Evolutionary conservation across 1,140 invertebrate genomes (phyloP).

Genomic region (Heliconius eleuchia): DNA sequence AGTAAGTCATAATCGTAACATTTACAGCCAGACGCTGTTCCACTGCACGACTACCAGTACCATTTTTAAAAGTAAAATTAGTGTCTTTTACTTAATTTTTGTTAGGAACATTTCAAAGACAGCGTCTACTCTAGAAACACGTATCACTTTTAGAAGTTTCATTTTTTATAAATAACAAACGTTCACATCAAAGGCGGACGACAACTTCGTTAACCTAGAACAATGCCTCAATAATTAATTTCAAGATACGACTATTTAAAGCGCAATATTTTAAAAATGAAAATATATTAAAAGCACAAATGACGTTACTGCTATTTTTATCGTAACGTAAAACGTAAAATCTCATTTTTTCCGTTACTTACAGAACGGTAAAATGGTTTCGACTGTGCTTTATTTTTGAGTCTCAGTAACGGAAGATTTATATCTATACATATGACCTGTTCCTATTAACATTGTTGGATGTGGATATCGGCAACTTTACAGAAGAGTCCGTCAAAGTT

Average conservation of each 20-base stretch:
- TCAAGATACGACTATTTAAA: constrained; percentile 9
- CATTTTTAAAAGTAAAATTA: not conserved
- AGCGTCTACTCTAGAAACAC: not conserved
- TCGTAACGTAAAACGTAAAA: not conserved
- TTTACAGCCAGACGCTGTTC: too few relatives aligned
- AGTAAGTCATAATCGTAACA: too few relatives aligned
- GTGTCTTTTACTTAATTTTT: not conserved
- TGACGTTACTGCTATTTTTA: not conserved
- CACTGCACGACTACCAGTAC: too few relatives aligned
- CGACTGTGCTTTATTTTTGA: too few relatives aligned
- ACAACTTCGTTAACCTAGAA: constrained; percentile 28
- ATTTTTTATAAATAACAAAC: constrained; percentile 29
- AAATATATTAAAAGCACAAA: not conserved
- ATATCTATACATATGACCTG: too few relatives aligned
- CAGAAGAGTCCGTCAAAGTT: too few relatives aligned
- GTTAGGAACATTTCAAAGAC: not conserved
- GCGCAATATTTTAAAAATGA: not conserved
- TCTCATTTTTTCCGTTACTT: not conserved
- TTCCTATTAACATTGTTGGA: too few relatives aligned
- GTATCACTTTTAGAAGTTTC: constrained; percentile 17
- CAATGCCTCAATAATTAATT: constrained; percentile 29
- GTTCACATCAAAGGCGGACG: constrained; percentile 23
- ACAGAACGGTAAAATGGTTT: too few relatives aligned
- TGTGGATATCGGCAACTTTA: too few relatives aligned
- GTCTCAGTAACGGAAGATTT: too few relatives aligned